Base-by-base conservation (phyloP, 2,797 vertebrate species). In the Coregonus suidteri region DNA sequence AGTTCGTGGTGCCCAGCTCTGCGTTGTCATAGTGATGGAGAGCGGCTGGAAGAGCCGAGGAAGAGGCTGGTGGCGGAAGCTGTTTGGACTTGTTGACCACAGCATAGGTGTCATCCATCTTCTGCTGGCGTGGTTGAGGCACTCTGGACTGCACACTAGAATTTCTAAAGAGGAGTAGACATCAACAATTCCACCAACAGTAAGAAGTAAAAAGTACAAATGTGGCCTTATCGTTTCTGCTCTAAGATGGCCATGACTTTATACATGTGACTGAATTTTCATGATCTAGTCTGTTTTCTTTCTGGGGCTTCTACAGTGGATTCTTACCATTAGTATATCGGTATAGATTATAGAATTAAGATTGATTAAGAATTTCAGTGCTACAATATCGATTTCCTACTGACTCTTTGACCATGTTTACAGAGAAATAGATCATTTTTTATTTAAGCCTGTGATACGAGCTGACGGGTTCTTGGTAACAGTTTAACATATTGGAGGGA, bases 71-170 rank as follows among this genome's bases (percentile, higher is more conserved):
- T 0, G 79, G 41, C 4, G 68, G 69, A 4, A 52, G 80, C n/a
- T 73, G 79, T 71, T 81, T 87, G 62, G 85, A 3, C 75, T 94
- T 95, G 88, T 88, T 94, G 80, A 95, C 86, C 4, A 93, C 89
- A 0, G 94, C 93, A 11, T 94, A 95, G 0, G 91, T 94, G 20
- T 92, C 92, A 0, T 87, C 91, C 93, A 94, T 94, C 71, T 53
- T 70, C 79, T 62, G 74, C 41, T 66, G 56, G n/a, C 59, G 71
- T 64, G 83, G 85, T 64, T 79, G 53, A 37, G 84, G 81, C 16
- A 59, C 64, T 41, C 75, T 73, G 2, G 86, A 59, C 37, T 65
- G 79, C 25, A 82, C 68, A 6, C 9, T 31, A 18, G 70, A 51
- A 59, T 74, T 71, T 62, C 25, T 31, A 72, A 52, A 53, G 71